Base-by-base conservation (phyloP, 2,888 invertebrate genomes). In the Thereva nobilitata region DNA sequence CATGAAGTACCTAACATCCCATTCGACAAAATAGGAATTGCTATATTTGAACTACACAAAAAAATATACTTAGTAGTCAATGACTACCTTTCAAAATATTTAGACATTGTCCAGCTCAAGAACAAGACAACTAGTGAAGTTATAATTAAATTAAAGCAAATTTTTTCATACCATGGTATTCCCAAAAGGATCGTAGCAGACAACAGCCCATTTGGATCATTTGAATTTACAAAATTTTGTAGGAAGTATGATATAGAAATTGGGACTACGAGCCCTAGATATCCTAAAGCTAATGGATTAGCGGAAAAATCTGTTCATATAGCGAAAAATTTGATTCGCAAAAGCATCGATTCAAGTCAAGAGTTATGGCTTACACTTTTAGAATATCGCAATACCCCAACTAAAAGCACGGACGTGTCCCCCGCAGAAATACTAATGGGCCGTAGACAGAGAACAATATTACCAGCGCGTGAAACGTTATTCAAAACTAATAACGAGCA, bases 181-280 rank as follows among this genome's bases (percentile, higher is more conserved):
- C 72, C 73, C 6, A 34, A 41, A 10, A 50, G 34, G 37, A 59
- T 72, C 10, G 66, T 70, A 40, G 64, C 72, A 0, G 73, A 73
- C 68, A n/a, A n/a, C n/a, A n/a, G n/a, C n/a, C n/a, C n/a, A n/a
- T n/a, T n/a, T n/a, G n/a, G n/a, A n/a, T n/a, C 71, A n/a, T 47
- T 52, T 45, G 67, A 73, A 55, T 73, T 73, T 40, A 57, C 61
- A 59, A 37, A 66, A n/a, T 73, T 74, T 71, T 56, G 72, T 45
- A 64, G 53, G 37, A 67, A 67, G 9, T 72, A 64, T 64, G 70
- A 70, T 34, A 72, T 74, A 40, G 54, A 67, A 44, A 45, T 71
- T 34, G 47, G 52, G 8, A 70, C 67, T 2, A 67, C 67, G 3
- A 72, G 72, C 67, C 73, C 73, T n/a, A 63, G 59, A 52, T 45